Percentiles rank a stretch among this genome's conserved stretches.
phyloP scores from a whole-genome alignment of 2,888 invertebrate species.

The Thereva nobilitata region DNA sequence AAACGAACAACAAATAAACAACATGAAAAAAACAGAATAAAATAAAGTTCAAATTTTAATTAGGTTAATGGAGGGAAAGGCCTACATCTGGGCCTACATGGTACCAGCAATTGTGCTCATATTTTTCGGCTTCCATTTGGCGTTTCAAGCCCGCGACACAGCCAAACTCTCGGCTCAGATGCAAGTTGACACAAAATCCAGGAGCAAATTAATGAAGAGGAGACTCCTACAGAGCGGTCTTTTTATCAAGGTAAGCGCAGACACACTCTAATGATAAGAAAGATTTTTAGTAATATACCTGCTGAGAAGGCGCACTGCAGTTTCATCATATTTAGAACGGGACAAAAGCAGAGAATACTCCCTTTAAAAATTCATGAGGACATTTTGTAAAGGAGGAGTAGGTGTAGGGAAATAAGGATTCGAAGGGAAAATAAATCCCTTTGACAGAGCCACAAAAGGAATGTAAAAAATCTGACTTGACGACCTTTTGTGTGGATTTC shows the following conservation, averaged over 20 bases:
- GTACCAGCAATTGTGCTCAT: conserved; percentile 60
- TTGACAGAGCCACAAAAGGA: no score
- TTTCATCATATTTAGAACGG: no score
- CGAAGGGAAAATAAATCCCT: no score
- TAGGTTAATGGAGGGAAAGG: conserved; percentile 48
- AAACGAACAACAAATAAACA: background rate
- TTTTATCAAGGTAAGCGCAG: conserved; percentile 62
- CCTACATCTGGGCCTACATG: conserved; percentile 48
- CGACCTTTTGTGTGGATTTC: no score
- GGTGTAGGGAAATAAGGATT: no score
- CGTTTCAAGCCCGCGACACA: conserved; percentile 61
- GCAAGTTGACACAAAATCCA: conserved; percentile 63
- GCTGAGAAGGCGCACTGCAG: no score
- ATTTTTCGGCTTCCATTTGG: conserved; percentile 57
- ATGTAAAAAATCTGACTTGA: no score
- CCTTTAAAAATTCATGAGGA: no score
- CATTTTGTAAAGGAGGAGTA: no score
- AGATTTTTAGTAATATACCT: background rate
- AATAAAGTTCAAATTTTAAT: background rate
- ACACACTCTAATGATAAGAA: conserved; percentile 1
- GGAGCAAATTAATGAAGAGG: conserved; percentile 65
- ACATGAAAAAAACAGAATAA: background rate
- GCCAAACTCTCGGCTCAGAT: conserved; percentile 65
- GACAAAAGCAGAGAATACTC: no score
- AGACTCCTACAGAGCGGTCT: conserved; percentile 64